phyloP scores from a whole-genome alignment of 2,797 vertebrate species.

The Sebastes variabilis region DNA sequence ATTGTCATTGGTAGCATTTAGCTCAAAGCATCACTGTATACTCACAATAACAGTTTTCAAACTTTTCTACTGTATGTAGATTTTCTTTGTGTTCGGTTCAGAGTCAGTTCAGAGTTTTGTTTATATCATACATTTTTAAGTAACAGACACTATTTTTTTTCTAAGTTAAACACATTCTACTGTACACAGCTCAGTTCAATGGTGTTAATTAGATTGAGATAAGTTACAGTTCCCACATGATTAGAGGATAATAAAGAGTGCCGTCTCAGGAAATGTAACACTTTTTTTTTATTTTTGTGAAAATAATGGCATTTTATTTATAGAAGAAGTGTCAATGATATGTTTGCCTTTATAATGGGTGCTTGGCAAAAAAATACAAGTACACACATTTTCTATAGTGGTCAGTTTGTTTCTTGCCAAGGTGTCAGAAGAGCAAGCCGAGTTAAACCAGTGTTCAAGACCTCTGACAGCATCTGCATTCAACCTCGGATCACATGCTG shows the following conservation, averaged over 20 bases:
- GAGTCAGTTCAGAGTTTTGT: background rate
- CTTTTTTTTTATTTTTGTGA: background rate
- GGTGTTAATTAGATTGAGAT: background rate
- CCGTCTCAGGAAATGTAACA: background rate
- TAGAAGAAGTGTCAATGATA: background rate
- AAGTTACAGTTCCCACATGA: background rate
- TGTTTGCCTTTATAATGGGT: background rate
- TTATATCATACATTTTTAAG: background rate
- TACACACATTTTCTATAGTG: background rate
- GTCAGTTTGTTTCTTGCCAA: constrained; percentile 33
- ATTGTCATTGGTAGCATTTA: background rate
- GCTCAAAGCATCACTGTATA: background rate
- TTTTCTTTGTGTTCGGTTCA: background rate
- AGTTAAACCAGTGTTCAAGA: constrained; percentile 48
- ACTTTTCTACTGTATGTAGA: background rate
- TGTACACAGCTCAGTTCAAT: background rate
- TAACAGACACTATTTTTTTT: background rate
- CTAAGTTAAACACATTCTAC: background rate
- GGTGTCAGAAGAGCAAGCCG: constrained; percentile 26
- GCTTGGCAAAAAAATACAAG: background rate
- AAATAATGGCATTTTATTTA: background rate
- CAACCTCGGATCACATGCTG: constrained; percentile 78
- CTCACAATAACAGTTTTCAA: background rate
- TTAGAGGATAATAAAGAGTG: background rate
- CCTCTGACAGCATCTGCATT: constrained; percentile 66